Percentiles rank a stretch among this genome's conserved stretches.
Evolutionary conservation across 2,113 vertebrate genomes (phyloP).

Genomic region (Phalacrocorax brasilianus): DNA sequence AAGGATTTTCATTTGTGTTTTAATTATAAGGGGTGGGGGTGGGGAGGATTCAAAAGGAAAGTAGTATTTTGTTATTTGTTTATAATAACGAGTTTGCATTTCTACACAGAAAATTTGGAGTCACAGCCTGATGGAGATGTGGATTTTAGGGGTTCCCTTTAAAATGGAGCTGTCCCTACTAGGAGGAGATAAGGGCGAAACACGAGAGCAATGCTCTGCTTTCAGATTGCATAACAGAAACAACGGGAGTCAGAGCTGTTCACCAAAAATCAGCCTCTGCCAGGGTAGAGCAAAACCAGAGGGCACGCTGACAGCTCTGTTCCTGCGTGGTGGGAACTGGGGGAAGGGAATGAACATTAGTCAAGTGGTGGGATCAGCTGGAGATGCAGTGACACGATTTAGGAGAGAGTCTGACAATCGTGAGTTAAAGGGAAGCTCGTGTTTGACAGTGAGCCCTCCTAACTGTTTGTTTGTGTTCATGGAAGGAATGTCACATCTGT

Average conservation of each 20-base stretch:
- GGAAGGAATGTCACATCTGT: slow-evolving; percentile 34
- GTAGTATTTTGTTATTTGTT: not conserved
- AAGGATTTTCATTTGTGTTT: not conserved
- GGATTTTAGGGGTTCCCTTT: not conserved
- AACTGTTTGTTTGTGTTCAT: not conserved
- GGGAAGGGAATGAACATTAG: not conserved
- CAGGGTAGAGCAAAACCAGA: not conserved
- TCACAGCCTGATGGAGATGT: not conserved
- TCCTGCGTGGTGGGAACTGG: not conserved
- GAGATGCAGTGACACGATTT: not conserved
- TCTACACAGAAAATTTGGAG: not conserved
- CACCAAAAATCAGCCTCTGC: not conserved
- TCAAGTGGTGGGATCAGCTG: not conserved
- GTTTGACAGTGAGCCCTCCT: not conserved
- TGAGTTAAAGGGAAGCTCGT: not conserved
- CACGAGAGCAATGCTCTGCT: not conserved
- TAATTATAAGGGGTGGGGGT: accelerated
- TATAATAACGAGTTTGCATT: not conserved
- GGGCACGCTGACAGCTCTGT: not conserved
- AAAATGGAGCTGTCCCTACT: not conserved
- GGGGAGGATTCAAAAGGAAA: not conserved
- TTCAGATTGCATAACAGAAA: not conserved
- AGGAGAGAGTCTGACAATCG: not conserved
- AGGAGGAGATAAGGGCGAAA: accelerated
- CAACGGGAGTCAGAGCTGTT: not conserved